A percentile compares a stretch with the other conserved stretches of the same genome.
phyloP scores from a whole-genome alignment of 2,113 vertebrate species.

The Misgurnus anguillicaudatus region DNA sequence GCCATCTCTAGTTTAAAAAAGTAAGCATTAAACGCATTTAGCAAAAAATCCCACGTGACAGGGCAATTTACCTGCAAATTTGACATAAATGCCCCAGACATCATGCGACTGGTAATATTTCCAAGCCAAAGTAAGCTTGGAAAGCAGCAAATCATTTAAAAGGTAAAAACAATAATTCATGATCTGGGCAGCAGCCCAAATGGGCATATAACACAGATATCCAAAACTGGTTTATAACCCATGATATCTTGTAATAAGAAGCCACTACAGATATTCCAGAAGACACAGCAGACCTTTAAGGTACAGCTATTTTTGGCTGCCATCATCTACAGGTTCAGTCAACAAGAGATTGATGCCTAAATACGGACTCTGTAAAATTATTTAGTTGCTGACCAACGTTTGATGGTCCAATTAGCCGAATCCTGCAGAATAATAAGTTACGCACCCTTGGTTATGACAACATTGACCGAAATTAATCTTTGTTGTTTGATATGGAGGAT shows the following conservation, averaged over 20 bases:
- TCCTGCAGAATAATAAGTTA: constrained; percentile 37
- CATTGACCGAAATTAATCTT: constrained; percentile 50
- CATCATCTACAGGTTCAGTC: neutral
- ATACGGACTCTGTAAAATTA: constrained; percentile 1
- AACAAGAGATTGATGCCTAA: neutral
- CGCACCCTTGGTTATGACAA: constrained; percentile 34
- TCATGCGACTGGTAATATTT: constrained; percentile 11
- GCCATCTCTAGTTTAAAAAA: neutral
- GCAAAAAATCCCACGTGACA: neutral
- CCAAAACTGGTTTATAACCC: constrained; percentile 6
- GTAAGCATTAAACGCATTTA: neutral
- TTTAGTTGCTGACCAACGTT: neutral
- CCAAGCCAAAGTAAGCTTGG: neutral
- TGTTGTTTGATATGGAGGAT: constrained; percentile 39
- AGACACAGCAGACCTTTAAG: constrained; percentile 1
- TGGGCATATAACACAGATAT: neutral
- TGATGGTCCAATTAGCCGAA: constrained; percentile 49
- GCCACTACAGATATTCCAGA: neutral
- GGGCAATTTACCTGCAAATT: neutral
- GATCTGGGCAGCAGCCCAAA: neutral
- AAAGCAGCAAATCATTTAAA: constrained; percentile 3
- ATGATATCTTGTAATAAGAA: neutral
- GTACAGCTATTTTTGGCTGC: constrained; percentile 13
- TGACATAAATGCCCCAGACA: constrained; percentile 9
- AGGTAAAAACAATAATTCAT: neutral